Percentiles rank a stretch among this genome's conserved stretches.
phyloP scores from a whole-genome alignment of 2,113 vertebrate genomes.

The Ciconia boyciana region DNA sequence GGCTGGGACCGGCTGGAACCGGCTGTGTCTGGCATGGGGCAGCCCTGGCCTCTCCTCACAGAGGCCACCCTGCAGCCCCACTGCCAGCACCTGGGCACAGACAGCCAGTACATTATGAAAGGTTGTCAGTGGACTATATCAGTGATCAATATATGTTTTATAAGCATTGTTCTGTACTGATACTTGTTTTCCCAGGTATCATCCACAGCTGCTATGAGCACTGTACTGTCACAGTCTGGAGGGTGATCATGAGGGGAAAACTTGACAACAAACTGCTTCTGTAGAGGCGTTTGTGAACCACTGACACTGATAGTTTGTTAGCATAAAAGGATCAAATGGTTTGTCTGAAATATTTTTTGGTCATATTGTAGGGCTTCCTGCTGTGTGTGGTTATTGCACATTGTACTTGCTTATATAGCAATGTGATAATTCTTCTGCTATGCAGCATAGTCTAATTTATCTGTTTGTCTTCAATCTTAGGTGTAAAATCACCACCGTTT shows the following conservation, averaged over 20 bases:
- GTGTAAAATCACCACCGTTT: not conserved
- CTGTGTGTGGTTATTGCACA: accelerated
- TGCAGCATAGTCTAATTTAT: not conserved
- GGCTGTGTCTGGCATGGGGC: not conserved
- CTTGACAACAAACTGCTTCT: not conserved
- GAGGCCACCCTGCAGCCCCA: accelerated
- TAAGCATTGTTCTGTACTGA: not conserved
- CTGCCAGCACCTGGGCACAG: accelerated
- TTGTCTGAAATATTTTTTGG: not conserved
- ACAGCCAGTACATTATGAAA: too few relatives aligned
- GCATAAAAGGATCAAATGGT: not conserved
- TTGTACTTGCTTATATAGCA: not conserved
- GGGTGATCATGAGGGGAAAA: not conserved
- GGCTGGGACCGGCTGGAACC: not conserved
- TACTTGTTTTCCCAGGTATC: too few relatives aligned
- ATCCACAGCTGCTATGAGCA: not conserved
- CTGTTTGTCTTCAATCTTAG: not conserved
- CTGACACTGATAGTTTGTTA: not conserved
- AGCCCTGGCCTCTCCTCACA: too few relatives aligned
- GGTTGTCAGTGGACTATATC: not conserved
- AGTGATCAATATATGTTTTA: not conserved
- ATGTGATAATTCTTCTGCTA: not conserved
- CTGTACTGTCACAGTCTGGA: not conserved
- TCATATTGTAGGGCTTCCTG: not conserved
- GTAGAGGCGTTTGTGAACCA: not conserved